Conservation (phyloP, 1,140 invertebrate genomes). For the Oreohelix idahoensis region DNA sequence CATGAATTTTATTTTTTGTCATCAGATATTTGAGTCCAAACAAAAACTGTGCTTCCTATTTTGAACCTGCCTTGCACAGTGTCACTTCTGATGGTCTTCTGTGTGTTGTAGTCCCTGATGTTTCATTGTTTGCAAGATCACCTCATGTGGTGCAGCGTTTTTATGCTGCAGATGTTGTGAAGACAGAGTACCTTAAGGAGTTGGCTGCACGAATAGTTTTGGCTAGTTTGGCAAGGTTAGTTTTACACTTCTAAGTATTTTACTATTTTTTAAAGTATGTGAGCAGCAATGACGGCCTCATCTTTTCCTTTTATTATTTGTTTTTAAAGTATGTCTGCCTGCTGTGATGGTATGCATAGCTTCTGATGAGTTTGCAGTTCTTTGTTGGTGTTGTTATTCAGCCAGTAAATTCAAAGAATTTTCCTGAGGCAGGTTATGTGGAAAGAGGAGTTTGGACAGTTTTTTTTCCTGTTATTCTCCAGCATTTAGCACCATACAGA, state of each 20-base stretch:
- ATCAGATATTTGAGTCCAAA: constrained; percentile 69
- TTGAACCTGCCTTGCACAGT: constrained; percentile 68
- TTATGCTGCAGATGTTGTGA: constrained; percentile 67
- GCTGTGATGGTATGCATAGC: neutral
- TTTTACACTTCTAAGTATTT: no score
- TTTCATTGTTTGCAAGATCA: constrained; percentile 66
- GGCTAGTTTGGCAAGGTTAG: constrained; percentile 58
- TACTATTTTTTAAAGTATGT: no score
- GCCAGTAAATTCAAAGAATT: no score
- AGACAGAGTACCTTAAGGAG: constrained; percentile 71
- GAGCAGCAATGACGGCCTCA: no score
- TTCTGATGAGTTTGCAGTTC: neutral
- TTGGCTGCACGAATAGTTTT: constrained; percentile 68
- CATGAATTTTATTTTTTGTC: constrained; percentile 14
- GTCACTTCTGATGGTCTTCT: constrained; percentile 66
- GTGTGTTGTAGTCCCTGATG: constrained; percentile 67
- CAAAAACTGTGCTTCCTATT: constrained; percentile 60
- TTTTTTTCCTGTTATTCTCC: no score
- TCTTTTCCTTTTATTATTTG: neutral
- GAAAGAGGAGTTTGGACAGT: no score
- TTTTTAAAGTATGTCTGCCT: neutral
- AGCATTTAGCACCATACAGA: no score
- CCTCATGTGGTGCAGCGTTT: constrained; percentile 65
- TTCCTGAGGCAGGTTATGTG: no score
- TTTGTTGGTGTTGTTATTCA: no score